Percentiles rank a stretch among this genome's conserved stretches.
phyloP scores from a whole-genome alignment of 2,888 invertebrate genomes.

The Drosophila flavopinicola region DNA sequence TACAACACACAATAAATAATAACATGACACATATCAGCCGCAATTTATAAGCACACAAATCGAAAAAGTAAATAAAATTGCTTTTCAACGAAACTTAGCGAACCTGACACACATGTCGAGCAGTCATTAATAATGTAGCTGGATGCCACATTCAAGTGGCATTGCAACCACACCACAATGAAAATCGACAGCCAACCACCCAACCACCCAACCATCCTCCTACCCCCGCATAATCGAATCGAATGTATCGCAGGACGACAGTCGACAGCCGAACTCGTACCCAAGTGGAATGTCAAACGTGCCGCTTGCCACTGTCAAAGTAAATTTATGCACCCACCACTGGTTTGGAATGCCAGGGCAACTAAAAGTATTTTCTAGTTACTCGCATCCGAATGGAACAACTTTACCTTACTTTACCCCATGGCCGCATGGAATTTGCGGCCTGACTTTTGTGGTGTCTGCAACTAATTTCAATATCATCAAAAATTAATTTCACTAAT shows the following conservation, averaged over 20 bases:
- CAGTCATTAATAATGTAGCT: slow-evolving; percentile 78
- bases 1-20: slow-evolving; percentile 73
- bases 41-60: slow-evolving; percentile 68
- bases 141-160: slow-evolving; percentile 49
- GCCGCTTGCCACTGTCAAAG: slow-evolving; percentile 74
- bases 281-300: slow-evolving; percentile 70
- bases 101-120: slow-evolving; percentile 79
- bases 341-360: slow-evolving; percentile 36
- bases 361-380: slow-evolving; percentile 75
- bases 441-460: slow-evolving; percentile 59
- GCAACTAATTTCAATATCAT: slow-evolving; percentile 84
- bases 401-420: slow-evolving; percentile 10
- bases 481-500: slow-evolving; percentile 84
- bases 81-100: slow-evolving; percentile 71
- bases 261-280: slow-evolving; percentile 4
- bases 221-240: slow-evolving; percentile 11
- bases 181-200: slow-evolving; percentile 49
- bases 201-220: background rate
- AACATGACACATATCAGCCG: slow-evolving; percentile 70
- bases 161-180: slow-evolving; percentile 56
- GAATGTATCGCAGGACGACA: slow-evolving; percentile 2
- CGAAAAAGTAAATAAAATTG: slow-evolving; percentile 73
- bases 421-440: slow-evolving; percentile 22
- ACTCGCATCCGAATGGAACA: slow-evolving; percentile 19
- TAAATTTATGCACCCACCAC: slow-evolving; percentile 73